Conservation (phyloP, 2,113 vertebrate species). For the Phyllostomus discolor region DNA sequence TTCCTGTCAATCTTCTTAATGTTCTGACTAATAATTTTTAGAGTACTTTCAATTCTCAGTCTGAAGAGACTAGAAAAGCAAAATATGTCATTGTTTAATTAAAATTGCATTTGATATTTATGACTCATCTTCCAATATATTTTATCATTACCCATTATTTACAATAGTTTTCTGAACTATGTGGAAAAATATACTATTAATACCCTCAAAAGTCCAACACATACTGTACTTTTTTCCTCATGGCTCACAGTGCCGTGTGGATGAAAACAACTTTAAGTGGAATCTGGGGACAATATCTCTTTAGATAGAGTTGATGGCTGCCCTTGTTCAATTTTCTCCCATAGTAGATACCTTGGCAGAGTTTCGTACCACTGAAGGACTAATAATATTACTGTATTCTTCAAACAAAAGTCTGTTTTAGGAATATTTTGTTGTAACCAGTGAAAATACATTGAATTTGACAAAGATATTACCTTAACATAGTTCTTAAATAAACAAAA, state of each 20-base stretch:
- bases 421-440: background rate
- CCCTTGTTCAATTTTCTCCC: background rate
- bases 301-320: background rate
- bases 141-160: background rate
- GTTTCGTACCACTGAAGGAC: background rate
- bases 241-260: background rate
- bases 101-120: constrained; percentile 1
- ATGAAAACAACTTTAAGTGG: background rate
- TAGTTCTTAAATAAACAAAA: constrained; percentile 19
- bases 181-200: background rate
- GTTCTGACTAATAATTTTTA: background rate
- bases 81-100: background rate
- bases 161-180: background rate
- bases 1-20: background rate
- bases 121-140: background rate
- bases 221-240: background rate
- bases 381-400: background rate
- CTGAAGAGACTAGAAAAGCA: background rate
- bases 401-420: background rate
- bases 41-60: background rate
- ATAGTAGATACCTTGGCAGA: background rate
- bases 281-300: background rate
- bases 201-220: background rate
- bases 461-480: background rate
- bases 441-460: background rate